These are phyloP conservation scores for Apodemus speciosus DNA, from an alignment of 2,113 vertebrate genomes.

Conservation along the genomic window DNA sequence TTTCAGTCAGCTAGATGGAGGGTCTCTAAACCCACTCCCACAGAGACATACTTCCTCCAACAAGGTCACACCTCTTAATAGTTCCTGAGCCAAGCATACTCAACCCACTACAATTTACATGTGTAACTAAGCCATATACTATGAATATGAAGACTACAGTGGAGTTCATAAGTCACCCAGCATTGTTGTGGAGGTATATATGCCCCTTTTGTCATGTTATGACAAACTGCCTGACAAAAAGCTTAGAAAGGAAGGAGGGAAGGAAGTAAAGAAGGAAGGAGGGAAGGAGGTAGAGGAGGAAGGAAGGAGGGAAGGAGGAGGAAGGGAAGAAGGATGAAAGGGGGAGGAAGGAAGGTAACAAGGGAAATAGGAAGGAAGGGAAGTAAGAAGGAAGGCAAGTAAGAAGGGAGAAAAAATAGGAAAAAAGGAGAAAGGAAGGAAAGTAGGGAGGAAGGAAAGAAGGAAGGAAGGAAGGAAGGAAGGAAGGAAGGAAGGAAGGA, in stretches of 20 bases:
- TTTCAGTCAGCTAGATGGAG: no score
- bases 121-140: not conserved
- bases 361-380: not conserved
- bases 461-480: no score
- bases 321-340: not conserved
- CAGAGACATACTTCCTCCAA: no score
- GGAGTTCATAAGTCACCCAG: not conserved
- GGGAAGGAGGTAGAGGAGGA: not conserved
- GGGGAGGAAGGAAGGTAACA: no score
- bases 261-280: not conserved
- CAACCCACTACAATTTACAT: no score
- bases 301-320: not conserved
- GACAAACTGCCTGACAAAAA: no score
- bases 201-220: no score
- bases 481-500: not conserved
- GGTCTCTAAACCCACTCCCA: no score
- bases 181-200: not conserved
- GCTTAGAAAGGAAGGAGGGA: not conserved
- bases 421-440: not conserved
- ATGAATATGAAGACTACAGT: not conserved
- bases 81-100: no score
- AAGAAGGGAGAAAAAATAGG: no score
- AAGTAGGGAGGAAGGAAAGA: no score
- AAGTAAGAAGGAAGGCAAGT: not conserved
- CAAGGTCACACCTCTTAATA: no score